Percentiles rank a stretch among this genome's conserved stretches.
These are phyloP conservation scores for Drosophila sproati DNA, from an alignment of 1,140 invertebrate species.

Conservation along the genomic window DNA sequence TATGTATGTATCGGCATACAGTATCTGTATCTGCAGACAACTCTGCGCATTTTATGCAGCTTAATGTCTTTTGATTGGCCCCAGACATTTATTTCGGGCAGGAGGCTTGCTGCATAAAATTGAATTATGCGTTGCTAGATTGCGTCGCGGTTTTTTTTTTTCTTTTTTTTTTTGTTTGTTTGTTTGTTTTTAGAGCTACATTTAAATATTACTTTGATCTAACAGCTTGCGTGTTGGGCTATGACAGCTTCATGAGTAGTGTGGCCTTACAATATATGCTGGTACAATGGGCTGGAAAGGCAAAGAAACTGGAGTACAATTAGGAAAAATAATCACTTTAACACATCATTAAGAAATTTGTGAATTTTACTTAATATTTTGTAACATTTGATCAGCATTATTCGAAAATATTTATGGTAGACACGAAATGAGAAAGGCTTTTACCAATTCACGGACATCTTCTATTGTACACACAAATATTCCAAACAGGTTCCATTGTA, in stretches of 20 bases:
- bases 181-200: slow-evolving; percentile 29
- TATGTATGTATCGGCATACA: slow-evolving; percentile 7
- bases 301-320: neutral
- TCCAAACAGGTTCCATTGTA: slow-evolving; percentile 49
- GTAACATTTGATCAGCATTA: too few species aligned
- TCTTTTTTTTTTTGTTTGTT: neutral
- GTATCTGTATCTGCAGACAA: slow-evolving; percentile 41
- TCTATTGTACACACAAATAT: neutral
- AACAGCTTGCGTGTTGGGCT: slow-evolving; percentile 45
- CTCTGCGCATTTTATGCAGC: slow-evolving; percentile 23
- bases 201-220: slow-evolving; percentile 52
- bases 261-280: neutral
- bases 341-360: too few species aligned
- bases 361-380: too few species aligned
- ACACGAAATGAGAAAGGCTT: neutral
- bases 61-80: slow-evolving; percentile 45
- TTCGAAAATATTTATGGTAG: too few species aligned
- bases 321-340: too few species aligned
- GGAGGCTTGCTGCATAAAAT: slow-evolving; percentile 29
- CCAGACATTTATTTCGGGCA: slow-evolving; percentile 8
- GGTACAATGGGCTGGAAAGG: slow-evolving; percentile 32
- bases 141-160: neutral
- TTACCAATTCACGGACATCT: neutral
- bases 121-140: slow-evolving; percentile 50
- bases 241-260: slow-evolving; percentile 57